Evolutionary conservation across 2,113 vertebrate genomes (phyloP).

Genomic region (Atrichornis clamosus): DNA sequence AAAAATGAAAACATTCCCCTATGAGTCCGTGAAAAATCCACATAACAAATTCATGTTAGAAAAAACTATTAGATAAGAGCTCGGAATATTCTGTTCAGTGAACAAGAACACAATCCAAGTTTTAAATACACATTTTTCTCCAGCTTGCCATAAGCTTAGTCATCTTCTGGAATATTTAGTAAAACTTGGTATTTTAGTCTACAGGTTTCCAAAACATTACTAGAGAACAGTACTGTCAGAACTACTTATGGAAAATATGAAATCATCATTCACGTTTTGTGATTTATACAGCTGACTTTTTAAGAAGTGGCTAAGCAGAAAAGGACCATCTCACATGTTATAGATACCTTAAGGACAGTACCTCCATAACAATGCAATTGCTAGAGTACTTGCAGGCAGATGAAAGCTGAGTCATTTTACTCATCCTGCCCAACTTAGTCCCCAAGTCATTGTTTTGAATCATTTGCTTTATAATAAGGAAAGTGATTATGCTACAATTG

Average conservation of each 20-base stretch:
- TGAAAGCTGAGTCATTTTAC: background rate
- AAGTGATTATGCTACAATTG: background rate
- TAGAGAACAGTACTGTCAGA: constrained; percentile 27
- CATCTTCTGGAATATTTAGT: constrained; percentile 36
- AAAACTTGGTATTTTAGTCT: constrained; percentile 4
- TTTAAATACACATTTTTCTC: constrained; percentile 4
- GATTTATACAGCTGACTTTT: background rate
- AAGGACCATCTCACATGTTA: background rate
- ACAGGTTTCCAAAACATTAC: constrained; percentile 31
- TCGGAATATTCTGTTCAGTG: background rate
- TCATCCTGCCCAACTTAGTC: background rate
- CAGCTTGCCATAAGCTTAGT: constrained; percentile 47
- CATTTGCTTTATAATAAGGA: background rate
- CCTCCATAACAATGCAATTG: background rate
- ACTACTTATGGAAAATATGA: background rate
- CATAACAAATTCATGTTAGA: constrained; percentile 8
- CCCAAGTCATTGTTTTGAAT: background rate
- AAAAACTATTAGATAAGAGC: constrained; percentile 12
- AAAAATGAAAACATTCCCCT: constrained; percentile 40
- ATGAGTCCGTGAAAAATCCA: constrained; percentile 5
- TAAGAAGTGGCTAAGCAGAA: background rate
- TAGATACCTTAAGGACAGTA: background rate
- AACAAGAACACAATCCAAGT: background rate
- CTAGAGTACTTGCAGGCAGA: background rate
- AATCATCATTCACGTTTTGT: background rate